These are phyloP conservation scores for Apomyelois bistriatella DNA, from an alignment of 2,888 invertebrate species.

Conservation along the genomic window DNA sequence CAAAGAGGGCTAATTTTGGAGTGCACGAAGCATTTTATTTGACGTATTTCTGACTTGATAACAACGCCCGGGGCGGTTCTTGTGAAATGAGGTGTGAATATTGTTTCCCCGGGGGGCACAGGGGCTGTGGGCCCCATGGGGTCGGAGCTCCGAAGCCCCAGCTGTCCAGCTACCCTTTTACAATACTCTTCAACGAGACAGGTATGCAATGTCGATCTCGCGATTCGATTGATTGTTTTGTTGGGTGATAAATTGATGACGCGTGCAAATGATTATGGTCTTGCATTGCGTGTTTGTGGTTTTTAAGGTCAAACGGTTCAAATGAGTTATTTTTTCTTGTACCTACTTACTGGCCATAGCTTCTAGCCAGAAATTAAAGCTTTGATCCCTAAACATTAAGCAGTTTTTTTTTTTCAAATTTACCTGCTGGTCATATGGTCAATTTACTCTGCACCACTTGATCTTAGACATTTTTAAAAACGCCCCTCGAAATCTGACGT, in stretches of 20 bases:
- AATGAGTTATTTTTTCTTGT: too few species aligned
- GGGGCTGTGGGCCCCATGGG: conserved; percentile 43
- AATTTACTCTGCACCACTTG: too few species aligned
- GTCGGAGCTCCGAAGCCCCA: conserved; percentile 44
- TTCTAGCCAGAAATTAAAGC: too few species aligned
- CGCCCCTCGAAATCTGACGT: too few species aligned
- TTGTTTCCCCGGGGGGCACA: conserved; percentile 65
- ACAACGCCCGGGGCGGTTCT: conserved; percentile 62
- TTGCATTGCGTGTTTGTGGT: conserved; percentile 10
- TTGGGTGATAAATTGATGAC: conserved; percentile 40
- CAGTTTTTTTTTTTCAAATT: too few species aligned
- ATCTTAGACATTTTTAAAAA: too few species aligned
- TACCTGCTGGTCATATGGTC: too few species aligned
- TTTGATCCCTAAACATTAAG: too few species aligned
- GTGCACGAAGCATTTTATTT: conserved; percentile 43
- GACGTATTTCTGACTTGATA: conserved; percentile 47
- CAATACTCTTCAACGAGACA: conserved; percentile 60
- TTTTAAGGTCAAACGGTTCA: not conserved
- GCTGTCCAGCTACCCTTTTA: conserved; percentile 58
- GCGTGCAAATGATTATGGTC: conserved; percentile 42
- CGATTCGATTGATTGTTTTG: conserved; percentile 30
- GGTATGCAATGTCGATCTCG: conserved; percentile 46
- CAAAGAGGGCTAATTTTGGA: conserved; percentile 42
- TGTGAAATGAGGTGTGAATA: conserved; percentile 80
- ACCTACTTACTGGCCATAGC: too few species aligned